Evolutionary conservation across 2,113 vertebrate genomes (phyloP), one percentile per base, ranked within the genome.

Genomic region (Antidorcas marsupialis): DNA sequence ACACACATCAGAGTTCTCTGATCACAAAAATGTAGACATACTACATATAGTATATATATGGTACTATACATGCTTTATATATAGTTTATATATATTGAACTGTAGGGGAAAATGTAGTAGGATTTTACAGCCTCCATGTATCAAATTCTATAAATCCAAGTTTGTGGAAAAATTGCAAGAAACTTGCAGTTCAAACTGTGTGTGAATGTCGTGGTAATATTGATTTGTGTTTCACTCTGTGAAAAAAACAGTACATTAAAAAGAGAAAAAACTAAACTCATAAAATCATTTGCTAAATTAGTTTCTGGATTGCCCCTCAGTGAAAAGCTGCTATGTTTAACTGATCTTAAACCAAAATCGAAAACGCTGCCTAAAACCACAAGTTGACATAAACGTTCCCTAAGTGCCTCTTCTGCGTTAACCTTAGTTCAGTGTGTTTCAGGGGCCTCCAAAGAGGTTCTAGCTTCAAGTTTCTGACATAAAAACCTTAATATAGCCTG

Each of bases 401-500:
- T 45, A 55, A 92, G 27, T 7, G 50, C n/a, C 14, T 91, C 76
- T 52, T 67, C 64, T 36, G 83, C 57, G 57, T 50, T 82, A 87
- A 92, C n/a, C 59, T 85, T 84, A 59, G 45, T 89, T 89, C 83
- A 52, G 82, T 74, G 81, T 30, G 47, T 93, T 88, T 71, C 64
- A 33, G 59, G 71, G 57, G 52, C 93, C 67, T 43, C 91, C 19
- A 39, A 57, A 25, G 23, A 88, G n/a, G n/a, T 43, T n/a, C 60
- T 33, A 59, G 94, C 88, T 81, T 96, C 95, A 50, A 39, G 76
- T 97, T 97, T 93, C 97, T 57, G 60, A 89, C 93, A 91, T 39
- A 93, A 89, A 95, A 93, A 36, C 55, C 78, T 89, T 57, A 11
- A 59, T 5, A 71, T 5, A 45, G 52, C 71, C 91, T 74, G 36